Base-by-base conservation (phyloP, 2,797 vertebrate species). In the Gadopsis bispinosus region DNA sequence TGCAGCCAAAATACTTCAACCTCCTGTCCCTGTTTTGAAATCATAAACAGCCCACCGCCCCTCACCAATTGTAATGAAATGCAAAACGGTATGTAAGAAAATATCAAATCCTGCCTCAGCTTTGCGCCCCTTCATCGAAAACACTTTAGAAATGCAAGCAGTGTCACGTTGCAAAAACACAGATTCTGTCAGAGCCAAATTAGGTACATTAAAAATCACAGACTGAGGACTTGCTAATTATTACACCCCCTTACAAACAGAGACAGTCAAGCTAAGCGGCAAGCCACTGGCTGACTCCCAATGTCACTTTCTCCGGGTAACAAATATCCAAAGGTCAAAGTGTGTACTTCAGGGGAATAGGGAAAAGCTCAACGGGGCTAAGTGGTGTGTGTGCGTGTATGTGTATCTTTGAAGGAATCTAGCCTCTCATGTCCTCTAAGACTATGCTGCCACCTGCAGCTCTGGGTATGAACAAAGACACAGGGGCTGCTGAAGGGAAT, bases 391-490 rank as follows among this genome's bases (percentile, higher is more conserved):
- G 75, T 62, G 71, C 17, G 58, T 79, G 82, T 81, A 54, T 79
- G 84, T 82, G 86, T 83, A 83, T 93, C 90, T 84, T 88, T 88
- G 84, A 86, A 84, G 82, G 79, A 86, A 91, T 93, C 81, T 50
- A 58, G 83, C 71, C 73, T 87, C 70, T 85, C 83, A 88, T 93
- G 93, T 93, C 83, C 95, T 94, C 94, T 89, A 95, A 93, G 96
- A 87, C 95, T 94, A 96, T 97, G 96, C 97, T 98, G 97, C 97
- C 97, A 97, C 95, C 97, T 98, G 94, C 96, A 95, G 97, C 93
- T 93, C 79, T 77, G 89, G 90, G 88, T 84, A 92, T 55, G 75
- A 91, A 93, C 87, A 93, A 90, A 91, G 85, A 79, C 73, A 76
- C 58, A 3, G 60, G 60, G 72, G 69, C 70, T 74, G 73, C 65